Base-by-base conservation (phyloP, 2,888 invertebrate genomes). In the Volucella inflata region DNA sequence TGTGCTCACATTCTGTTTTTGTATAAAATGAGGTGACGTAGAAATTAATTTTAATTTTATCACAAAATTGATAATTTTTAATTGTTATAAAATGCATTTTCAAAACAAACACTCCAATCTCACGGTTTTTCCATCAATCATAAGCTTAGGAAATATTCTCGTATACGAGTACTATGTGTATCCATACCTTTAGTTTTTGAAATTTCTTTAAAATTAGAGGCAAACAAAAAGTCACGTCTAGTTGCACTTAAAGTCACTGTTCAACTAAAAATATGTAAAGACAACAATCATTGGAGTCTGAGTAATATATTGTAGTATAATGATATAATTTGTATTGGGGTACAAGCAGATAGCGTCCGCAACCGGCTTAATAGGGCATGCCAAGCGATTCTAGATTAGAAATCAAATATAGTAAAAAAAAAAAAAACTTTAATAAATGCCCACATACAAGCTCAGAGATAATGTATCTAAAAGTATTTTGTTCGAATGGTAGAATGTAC, bases 241-340 rank as follows among this genome's bases (percentile, higher is more conserved):
- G 14, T 65, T 75, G 67, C 75, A 79, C 75, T 79, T 76, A 51
- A 53, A 75, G 64, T 71, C 79, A 36, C 65, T 48, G 51, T 59
- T 53, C 46, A 75, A 84, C 84, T 84, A 55, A 83, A 44, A 70
- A 51, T 68, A 59, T 44, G 38, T 51, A 64, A 51, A 10, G 11
- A 36, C 8, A 2, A 14, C 67, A 72, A n/a, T 48, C 8, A 21
- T 21, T 38, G 36, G 16, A 17, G 30, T 42, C 38, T 9, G 44
- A 50, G 53, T 17, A 60, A 12, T 38, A 21, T 9, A 12, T 42
- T 30, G 42, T 36, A 38, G 11, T 30, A 3, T 44, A 14, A 44
- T 3, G 16, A 44, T 16, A 55, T 53, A 44, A 46, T 68, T 55
- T 0, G 14, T 30, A 67, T 44, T 44, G 21, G 53, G 30, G 67